These are phyloP conservation scores for Gadopsis bispinosus DNA, from an alignment of 2,797 vertebrate species.

Conservation along the genomic window DNA sequence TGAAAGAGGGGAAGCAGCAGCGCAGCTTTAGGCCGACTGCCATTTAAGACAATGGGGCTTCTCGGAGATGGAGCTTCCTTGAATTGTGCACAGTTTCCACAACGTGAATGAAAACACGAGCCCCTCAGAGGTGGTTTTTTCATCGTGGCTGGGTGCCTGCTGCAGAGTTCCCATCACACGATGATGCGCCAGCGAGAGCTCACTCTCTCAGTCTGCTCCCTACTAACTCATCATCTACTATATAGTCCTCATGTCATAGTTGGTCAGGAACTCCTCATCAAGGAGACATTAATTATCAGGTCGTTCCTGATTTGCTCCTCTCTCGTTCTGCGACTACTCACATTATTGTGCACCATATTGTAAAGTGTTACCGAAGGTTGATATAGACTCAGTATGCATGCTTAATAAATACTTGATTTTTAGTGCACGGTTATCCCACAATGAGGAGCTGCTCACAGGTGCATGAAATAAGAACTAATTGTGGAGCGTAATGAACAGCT, in stretches of 20 bases:
- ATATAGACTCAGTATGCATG: no score
- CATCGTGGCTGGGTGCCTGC: constrained; percentile 43
- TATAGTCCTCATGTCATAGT: no score
- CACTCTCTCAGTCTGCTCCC: not conserved
- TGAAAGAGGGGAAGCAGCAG: constrained; percentile 68
- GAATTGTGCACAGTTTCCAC: constrained; percentile 84
- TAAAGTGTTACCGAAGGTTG: not conserved
- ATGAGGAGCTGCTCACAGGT: not conserved
- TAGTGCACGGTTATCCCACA: not conserved
- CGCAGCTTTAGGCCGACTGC: constrained; percentile 46
- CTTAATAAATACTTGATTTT: not conserved
- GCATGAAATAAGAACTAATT: not conserved
- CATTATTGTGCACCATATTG: no score
- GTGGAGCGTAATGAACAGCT: not conserved
- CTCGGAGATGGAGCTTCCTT: constrained; percentile 79
- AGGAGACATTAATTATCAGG: no score
- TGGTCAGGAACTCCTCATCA: no score
- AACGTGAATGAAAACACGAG: constrained; percentile 61
- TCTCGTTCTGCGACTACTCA: no score
- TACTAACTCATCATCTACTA: no score
- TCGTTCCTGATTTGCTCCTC: no score
- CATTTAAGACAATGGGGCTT: constrained; percentile 77
- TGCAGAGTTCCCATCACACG: constrained; percentile 46
- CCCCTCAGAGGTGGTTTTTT: constrained; percentile 62
- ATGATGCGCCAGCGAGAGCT: constrained; percentile 27